phyloP scores from a whole-genome alignment of 2,113 vertebrate species.

The Tyrannus savana region DNA sequence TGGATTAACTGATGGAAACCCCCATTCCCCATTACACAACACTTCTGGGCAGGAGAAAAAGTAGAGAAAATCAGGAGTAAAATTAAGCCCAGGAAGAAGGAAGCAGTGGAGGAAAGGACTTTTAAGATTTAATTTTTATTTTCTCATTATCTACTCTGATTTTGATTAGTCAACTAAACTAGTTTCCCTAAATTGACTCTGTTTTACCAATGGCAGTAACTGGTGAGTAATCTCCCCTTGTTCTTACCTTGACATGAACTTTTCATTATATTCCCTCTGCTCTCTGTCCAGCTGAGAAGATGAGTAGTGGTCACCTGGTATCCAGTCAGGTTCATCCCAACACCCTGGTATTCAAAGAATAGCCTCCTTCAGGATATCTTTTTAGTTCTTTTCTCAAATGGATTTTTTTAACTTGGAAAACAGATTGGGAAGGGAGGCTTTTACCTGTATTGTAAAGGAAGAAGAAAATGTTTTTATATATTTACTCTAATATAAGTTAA shows the following conservation, averaged over 20 bases:
- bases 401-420: neutral
- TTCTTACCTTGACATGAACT: neutral
- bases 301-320: neutral
- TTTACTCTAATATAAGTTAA: neutral
- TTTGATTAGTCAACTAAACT: neutral
- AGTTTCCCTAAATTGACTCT: neutral
- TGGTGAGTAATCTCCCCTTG: neutral
- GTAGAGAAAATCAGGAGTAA: rapidly evolving
- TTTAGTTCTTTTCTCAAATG: neutral
- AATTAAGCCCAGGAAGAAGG: neutral
- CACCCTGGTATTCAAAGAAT: neutral
- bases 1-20: neutral
- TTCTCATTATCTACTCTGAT: neutral
- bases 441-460: neutral
- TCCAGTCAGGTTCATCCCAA: neutral
- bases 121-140: neutral
- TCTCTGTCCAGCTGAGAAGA: neutral
- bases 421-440: neutral
- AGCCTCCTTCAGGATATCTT: rapidly evolving
- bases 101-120: neutral
- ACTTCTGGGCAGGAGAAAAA: rapidly evolving
- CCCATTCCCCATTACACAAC: neutral
- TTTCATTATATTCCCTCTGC: neutral
- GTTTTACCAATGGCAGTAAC: neutral
- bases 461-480: neutral